Base-by-base conservation (phyloP, 2,797 vertebrate species). In the Prionace glauca region DNA sequence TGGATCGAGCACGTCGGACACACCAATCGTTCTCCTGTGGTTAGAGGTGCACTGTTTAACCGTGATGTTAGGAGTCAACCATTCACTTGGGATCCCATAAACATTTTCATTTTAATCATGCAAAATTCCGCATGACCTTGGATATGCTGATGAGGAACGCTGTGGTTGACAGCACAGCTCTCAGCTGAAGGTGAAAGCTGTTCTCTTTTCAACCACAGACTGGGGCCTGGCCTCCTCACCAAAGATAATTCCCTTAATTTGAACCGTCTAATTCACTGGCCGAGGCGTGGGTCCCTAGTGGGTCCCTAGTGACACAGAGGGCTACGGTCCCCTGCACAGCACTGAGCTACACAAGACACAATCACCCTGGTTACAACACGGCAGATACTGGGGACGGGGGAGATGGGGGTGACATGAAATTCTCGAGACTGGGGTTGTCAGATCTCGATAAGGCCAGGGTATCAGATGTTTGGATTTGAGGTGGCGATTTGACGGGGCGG, bases 201-300 rank as follows among this genome's bases (percentile, higher is more conserved):
- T 22, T 12, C 20, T 11, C n/a, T 50, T 95, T 77, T 95, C 20
- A 69, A 94, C 36, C 87, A 62, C 93, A 74, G 71, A 74, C 50
- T 18, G 45, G 74, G 24, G 14, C 22, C 11, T 32, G 69, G 92
- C 26, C 45, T 72, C 14, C 71, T 74, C 24, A 56, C 60, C 8
- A 32, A 77, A 94, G 41, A 77, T 95, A 56, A 95, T 95, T 91
- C 26, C 32, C 60, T 91, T 91, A 32, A 91, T 65, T 77, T 77
- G 10, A 14, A n/a, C 74, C 56, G 45, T 50, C 26, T 20, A 18
- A 50, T 77, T 65, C 29, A n/a, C 14, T 0, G 0, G 14, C 12
- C 4, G 4, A 45, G 26, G 14, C 50, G 14, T 50, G 12, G 32
- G 1, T 67, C 90, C 90, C 62, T n/a, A 32, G 14, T 50, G 12